phyloP scores from a whole-genome alignment of 2,797 vertebrate species.

The Microctenopoma lineatum region DNA sequence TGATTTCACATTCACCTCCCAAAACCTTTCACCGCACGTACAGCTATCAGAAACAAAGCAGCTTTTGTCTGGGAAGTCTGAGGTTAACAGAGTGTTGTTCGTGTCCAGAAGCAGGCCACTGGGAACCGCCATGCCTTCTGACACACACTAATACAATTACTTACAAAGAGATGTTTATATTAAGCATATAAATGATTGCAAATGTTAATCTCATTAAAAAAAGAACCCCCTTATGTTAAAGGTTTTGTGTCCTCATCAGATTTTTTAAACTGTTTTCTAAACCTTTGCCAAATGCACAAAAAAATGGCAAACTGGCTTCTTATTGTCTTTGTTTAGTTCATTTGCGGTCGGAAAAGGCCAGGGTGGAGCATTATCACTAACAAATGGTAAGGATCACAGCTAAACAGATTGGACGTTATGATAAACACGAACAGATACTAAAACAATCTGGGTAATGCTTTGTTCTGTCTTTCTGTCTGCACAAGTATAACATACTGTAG shows the following conservation, averaged over 20 bases:
- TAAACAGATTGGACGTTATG: conserved; percentile 17
- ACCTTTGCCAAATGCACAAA: neutral
- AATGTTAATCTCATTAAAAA: neutral
- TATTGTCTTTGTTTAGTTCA: conserved; percentile 4
- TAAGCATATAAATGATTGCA: conserved; percentile 13
- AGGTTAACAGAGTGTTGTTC: conserved; percentile 78
- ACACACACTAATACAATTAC: conserved; percentile 28
- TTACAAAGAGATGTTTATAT: conserved; percentile 10
- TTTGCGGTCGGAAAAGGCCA: conserved; percentile 24
- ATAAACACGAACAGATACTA: conserved; percentile 18
- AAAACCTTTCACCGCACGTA: conserved; percentile 70
- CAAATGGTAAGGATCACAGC: conserved; percentile 24
- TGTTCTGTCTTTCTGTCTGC: conserved; percentile 16
- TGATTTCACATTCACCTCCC: conserved; percentile 81
- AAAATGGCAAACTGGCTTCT: neutral
- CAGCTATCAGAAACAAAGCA: conserved; percentile 74
- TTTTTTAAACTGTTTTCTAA: conserved; percentile 16
- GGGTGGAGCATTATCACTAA: conserved; percentile 16
- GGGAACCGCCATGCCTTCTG: conserved; percentile 38
- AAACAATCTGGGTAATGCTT: neutral
- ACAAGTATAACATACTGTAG: conserved; percentile 7
- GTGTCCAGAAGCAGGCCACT: conserved; percentile 65
- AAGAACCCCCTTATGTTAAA: neutral
- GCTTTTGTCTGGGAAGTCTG: conserved; percentile 77
- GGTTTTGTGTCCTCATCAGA: neutral